Base-by-base conservation (phyloP, 64 coral and sea anemone species). In the Montipora foliosa region DNA sequence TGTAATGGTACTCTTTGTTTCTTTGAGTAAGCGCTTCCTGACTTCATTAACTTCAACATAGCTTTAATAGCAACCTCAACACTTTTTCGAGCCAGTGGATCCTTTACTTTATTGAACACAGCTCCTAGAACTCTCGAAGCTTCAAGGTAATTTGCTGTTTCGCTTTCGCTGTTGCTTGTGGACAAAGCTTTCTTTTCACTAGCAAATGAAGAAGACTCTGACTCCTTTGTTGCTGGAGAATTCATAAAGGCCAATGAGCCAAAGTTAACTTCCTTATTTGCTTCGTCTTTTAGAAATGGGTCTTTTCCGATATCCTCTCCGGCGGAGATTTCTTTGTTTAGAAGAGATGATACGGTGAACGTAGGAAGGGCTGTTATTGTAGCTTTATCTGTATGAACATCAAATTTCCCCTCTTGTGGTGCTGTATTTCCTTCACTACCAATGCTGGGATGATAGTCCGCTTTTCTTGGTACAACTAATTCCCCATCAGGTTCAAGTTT, bases 41-140 rank as follows among this genome's bases (percentile, higher is more conserved):
- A 88, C 64, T 88, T 70, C 52, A 98, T 83, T 12, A 98, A 74
- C 76, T 92, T 82, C 48, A 98, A 25, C 96, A 98, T 98, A 5
- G 96, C 96, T 84, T 98, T 98, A 25, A 98, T 98, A 44, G 96
- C 96, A 37, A 93, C 94, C 61, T 98, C 93, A 3, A 98, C 92
- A 75, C 96, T 98, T 21, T 98, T 89, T 62, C 91, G 94, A 61
- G 96, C 96, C n/a, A 98, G 29, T 51, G 96, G 93, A 19, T 98
- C 96, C 55, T 89, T 98, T 74, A 98, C 89, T 85, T 95, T 98
- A 17, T 98, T 98, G 79, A 92, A 98, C 53, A 98, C 96, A 3
- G 96, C 92, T 67, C 84, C 96, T 14, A 98, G 79, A n/a, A 98
- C 96, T 89, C 96, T 73, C 0, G 96, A 89, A 49, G 93, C 93